These are phyloP conservation scores for Prunella strophiata DNA, from an alignment of 2,797 vertebrate genomes.

Conservation along the genomic window DNA sequence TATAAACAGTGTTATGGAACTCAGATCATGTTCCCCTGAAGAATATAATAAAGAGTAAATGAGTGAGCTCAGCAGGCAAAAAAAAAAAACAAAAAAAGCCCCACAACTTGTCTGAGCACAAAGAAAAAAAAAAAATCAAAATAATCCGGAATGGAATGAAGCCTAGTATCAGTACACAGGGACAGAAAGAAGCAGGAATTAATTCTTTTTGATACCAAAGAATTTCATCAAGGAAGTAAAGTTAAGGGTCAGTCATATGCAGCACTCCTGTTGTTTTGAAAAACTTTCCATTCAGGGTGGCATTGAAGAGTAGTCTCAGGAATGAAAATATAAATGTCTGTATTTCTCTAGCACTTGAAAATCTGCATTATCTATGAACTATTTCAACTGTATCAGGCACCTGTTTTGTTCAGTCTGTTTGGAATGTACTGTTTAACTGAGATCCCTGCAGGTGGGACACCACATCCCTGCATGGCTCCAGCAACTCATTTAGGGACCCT, in stretches of 20 bases:
- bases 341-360: background rate
- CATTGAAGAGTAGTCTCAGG: background rate
- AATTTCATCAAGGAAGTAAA: background rate
- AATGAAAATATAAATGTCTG: background rate
- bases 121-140: background rate
- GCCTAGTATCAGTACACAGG: background rate
- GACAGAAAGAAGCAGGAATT: background rate
- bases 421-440: background rate
- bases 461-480: background rate
- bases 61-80: conserved; percentile 9
- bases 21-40: background rate
- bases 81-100: conserved; percentile 2
- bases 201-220: background rate
- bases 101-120: background rate
- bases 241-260: background rate
- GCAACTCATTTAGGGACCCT: background rate
- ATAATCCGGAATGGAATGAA: conserved; percentile 27
- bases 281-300: background rate
- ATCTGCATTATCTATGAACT: background rate
- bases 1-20: background rate
- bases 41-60: background rate
- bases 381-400: background rate
- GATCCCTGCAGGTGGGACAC: background rate
- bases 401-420: background rate
- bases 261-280: background rate